A percentile compares a stretch with the other conserved stretches of the same genome.
Evolutionary conservation across 2,113 vertebrate species (phyloP).

Genomic region (Desmodus rotundus): DNA sequence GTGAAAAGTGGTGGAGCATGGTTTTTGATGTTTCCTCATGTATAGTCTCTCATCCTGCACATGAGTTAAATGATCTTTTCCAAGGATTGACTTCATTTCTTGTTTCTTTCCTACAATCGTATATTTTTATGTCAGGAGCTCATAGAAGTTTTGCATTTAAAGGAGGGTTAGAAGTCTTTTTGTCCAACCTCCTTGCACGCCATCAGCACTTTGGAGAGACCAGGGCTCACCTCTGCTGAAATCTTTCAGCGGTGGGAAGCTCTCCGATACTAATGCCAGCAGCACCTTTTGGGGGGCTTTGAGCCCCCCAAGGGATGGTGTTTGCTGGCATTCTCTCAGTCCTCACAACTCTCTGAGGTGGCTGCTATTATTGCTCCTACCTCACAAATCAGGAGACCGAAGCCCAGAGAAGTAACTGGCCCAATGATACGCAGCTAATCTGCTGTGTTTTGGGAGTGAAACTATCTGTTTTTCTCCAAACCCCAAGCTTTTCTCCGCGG

Average conservation of each 20-base stretch:
- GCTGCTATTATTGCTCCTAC: neutral
- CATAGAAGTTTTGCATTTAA: neutral
- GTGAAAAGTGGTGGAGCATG: neutral
- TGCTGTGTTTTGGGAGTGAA: neutral
- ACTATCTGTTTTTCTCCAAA: neutral
- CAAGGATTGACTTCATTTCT: slow-evolving; percentile 17
- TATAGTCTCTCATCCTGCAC: neutral
- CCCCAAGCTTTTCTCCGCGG: neutral
- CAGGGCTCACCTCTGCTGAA: neutral
- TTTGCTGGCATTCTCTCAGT: neutral
- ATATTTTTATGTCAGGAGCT: slow-evolving; percentile 12
- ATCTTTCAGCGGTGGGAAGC: neutral
- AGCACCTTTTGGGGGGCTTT: neutral
- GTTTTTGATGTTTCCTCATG: neutral
- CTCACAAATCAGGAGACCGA: neutral
- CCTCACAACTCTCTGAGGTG: neutral
- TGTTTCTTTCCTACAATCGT: neutral
- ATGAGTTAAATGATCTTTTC: neutral
- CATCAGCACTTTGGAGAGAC: neutral
- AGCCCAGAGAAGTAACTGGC: neutral
- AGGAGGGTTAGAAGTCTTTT: neutral
- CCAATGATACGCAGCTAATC: neutral
- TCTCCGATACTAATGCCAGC: neutral
- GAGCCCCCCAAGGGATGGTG: neutral
- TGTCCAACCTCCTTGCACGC: neutral